Evolutionary conservation across 2,113 vertebrate species (phyloP).

Genomic region (Vicugna pacos): DNA sequence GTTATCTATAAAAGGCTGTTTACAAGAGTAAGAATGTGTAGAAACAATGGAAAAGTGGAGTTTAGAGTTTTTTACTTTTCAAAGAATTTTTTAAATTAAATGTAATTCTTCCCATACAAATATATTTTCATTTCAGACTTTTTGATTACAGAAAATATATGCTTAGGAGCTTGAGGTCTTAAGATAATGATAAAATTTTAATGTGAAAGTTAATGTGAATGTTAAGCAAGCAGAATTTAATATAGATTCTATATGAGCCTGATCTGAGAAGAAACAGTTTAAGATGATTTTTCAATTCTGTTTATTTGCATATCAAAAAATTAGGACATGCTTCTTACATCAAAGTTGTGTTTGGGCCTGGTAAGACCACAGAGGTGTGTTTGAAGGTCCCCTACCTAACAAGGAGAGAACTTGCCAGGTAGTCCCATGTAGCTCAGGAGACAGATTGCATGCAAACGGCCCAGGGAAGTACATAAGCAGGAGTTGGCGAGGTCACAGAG

Average conservation of each 20-base stretch:
- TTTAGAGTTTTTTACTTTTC: neutral
- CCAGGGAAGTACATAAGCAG: neutral
- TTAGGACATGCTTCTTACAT: neutral
- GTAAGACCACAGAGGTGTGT: neutral
- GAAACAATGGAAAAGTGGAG: neutral
- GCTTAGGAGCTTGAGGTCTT: neutral
- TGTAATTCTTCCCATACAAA: neutral
- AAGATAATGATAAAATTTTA: neutral
- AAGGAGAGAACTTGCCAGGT: neutral
- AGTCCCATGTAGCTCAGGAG: neutral
- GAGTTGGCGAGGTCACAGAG: neutral
- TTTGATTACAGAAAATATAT: neutral
- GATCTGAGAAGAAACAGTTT: neutral
- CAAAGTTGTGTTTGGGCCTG: neutral
- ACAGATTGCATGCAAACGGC: neutral
- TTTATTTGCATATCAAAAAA: neutral
- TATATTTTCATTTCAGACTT: conserved; percentile 27
- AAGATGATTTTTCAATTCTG: neutral
- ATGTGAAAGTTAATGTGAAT: neutral
- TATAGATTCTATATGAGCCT: neutral
- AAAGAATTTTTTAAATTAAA: neutral
- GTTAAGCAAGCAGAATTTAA: neutral
- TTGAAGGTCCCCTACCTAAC: neutral
- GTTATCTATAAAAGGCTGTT: neutral
- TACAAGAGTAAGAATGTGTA: neutral